phyloP scores from a whole-genome alignment of 2,113 vertebrate species.

The Epinephelus cyanopodus region DNA sequence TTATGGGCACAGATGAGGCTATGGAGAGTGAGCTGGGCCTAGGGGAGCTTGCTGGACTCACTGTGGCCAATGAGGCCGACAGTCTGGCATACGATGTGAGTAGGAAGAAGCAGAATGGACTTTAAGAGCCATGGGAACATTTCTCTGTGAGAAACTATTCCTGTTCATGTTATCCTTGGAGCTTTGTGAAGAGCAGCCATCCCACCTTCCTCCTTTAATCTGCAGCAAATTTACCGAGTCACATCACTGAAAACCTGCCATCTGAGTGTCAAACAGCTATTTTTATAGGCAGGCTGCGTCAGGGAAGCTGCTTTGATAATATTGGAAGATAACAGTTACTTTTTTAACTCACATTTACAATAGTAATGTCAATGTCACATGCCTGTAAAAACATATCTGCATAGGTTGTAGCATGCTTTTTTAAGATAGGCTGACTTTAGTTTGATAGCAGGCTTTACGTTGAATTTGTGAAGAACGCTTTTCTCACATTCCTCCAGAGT shows the following conservation, averaged over 20 bases:
- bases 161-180: not conserved
- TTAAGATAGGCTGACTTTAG: not conserved
- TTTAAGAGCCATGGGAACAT: not conserved
- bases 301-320: conserved; percentile 7
- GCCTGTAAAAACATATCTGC: not conserved
- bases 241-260: not conserved
- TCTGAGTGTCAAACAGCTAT: conserved; percentile 17
- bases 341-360: conserved; percentile 10
- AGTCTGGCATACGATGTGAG: conserved; percentile 95
- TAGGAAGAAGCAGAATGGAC: conserved; percentile 35
- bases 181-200: not conserved
- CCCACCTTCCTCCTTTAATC: conserved; percentile 3
- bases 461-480: too few relatives aligned
- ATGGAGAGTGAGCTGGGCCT: conserved; percentile 96
- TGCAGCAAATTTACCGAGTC: not conserved
- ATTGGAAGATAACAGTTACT: not conserved
- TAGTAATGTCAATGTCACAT: not conserved
- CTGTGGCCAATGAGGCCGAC: conserved; percentile 98
- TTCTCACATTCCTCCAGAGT: too few relatives aligned
- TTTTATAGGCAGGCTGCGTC: conserved; percentile 14
- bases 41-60: conserved; percentile 96
- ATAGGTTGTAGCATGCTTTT: not conserved
- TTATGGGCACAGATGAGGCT: conserved; percentile 94
- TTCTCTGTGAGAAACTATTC: conserved; percentile 9
- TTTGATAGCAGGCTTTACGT: not conserved